Evolutionary conservation across 1,140 invertebrate genomes (phyloP).

Genomic region (Venustaconcha ellipsiformis): DNA sequence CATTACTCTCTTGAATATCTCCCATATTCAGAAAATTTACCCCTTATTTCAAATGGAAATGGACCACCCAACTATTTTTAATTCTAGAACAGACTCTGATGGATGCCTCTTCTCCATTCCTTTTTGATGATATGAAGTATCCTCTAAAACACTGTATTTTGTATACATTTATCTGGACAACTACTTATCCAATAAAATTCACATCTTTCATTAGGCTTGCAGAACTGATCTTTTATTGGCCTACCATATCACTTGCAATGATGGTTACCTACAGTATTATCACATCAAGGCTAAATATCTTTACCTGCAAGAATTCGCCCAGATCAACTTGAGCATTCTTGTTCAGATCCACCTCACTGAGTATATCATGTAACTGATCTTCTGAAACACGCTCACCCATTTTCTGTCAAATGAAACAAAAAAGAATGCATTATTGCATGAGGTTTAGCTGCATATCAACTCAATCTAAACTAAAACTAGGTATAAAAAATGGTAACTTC

Average conservation of each 20-base stretch:
- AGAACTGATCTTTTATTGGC: neutral
- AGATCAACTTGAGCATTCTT: slow-evolving; percentile 99
- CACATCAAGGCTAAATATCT: neutral
- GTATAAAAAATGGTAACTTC: too few relatives aligned
- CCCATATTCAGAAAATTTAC: too few relatives aligned
- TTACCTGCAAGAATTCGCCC: slow-evolving; percentile 98
- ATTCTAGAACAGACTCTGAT: neutral
- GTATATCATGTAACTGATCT: slow-evolving; percentile 96
- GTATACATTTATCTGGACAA: neutral
- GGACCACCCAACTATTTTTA: too few relatives aligned
- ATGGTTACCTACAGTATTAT: neutral
- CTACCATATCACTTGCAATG: neutral
- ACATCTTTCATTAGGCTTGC: neutral
- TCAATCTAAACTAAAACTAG: too few relatives aligned
- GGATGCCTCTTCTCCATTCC: neutral
- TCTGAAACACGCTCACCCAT: slow-evolving; percentile 93
- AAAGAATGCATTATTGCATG: neutral
- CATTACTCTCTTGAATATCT: too few relatives aligned
- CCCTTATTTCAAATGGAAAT: too few relatives aligned
- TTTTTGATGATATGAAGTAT: neutral
- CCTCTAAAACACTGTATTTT: neutral
- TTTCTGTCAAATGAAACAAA: slow-evolving; percentile 74
- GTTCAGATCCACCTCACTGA: slow-evolving; percentile 98
- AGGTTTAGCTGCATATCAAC: neutral
- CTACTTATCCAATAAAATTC: neutral